Evolutionary conservation across 2,797 vertebrate species (phyloP), one percentile per base, ranked within the genome.

Genomic region (Gymnothorax javanicus): DNA sequence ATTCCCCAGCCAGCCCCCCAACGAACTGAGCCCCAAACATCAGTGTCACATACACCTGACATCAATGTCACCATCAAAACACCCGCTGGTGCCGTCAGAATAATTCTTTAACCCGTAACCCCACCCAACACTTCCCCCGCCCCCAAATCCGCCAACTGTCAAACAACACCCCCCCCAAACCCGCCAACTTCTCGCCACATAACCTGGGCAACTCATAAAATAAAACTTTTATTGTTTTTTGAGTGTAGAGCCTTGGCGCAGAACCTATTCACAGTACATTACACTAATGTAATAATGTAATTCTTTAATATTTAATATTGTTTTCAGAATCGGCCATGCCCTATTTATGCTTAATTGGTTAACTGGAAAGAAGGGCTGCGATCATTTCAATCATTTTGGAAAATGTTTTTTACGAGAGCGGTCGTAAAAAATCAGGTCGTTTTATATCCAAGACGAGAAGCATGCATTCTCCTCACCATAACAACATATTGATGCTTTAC

Each of bases 221-320:
- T 82, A 59, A 58, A 82, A 58, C n/a, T 82, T 82, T 82, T 33
- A 58, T 82, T 82, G 25, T 27, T 57, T 27, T 57, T 13, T 59
- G 56, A 82, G 54, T 54, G 81, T 12, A 79, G 20, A 52, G 75
- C 75, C 23, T 79, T 58, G 13, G 57, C n/a, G 58, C 25, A 58
- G 54, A 82, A 27, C 54, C 9, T 13, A n/a, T 54, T 27, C 56
- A 82, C 81, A 82, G 56, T 82, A 82, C n/a, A 82, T 82, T 82
- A 82, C 54, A 15, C 56, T 59, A 82, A 82, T 57, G 81, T 59
- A 59, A 82, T 57, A 59, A 57, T 82, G 57, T 59, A 58, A 59
- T 82, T 57, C 54, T 57, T 57, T 82, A 82, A 57, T 82, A 58
- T 25, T 82, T 82, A 82, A 82, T 58, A 82, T 25, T 59, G 54